These are phyloP conservation scores for Coelogynopora nodosa DNA, from an alignment of 2,888 invertebrate species.

Conservation along the genomic window DNA sequence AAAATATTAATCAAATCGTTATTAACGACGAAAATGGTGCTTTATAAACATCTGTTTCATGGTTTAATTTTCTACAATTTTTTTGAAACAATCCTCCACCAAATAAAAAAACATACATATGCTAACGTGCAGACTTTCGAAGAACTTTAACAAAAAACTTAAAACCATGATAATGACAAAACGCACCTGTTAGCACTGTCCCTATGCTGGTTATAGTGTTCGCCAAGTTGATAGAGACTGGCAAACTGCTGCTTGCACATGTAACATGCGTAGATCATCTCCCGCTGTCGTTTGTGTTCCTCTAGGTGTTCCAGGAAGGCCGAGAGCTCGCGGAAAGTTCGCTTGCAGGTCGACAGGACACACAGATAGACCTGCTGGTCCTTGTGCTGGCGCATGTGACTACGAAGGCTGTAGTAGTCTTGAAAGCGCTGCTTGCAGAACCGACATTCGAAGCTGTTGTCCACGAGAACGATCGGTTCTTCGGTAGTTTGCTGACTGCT, in stretches of 20 bases:
- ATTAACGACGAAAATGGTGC: too few relatives aligned
- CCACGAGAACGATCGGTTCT: slow-evolving; percentile 37
- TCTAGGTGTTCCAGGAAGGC: slow-evolving; percentile 68
- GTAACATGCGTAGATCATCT: slow-evolving; percentile 68
- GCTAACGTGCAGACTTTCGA: too few relatives aligned
- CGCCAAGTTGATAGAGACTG: slow-evolving; percentile 28
- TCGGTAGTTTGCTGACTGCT: not conserved
- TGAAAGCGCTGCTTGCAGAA: slow-evolving; percentile 42
- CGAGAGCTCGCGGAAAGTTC: slow-evolving; percentile 68
- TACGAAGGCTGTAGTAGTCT: slow-evolving; percentile 40
- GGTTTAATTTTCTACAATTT: too few relatives aligned
- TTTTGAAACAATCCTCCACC: too few relatives aligned
- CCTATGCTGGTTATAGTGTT: slow-evolving; percentile 37
- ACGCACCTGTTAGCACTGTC: not conserved
- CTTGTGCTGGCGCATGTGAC: slow-evolving; percentile 35
- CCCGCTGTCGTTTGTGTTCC: slow-evolving; percentile 61
- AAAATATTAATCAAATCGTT: too few relatives aligned
- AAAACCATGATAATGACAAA: not conserved
- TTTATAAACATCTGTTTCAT: too few relatives aligned
- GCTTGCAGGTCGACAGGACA: slow-evolving; percentile 67
- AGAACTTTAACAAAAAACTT: too few relatives aligned
- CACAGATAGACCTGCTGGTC: slow-evolving; percentile 66
- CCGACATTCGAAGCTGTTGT: slow-evolving; percentile 42
- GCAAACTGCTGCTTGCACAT: slow-evolving; percentile 61
- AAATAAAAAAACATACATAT: too few relatives aligned